These are phyloP conservation scores for Tyria jacobaeae DNA, from an alignment of 2,888 invertebrate species.

Conservation along the genomic window DNA sequence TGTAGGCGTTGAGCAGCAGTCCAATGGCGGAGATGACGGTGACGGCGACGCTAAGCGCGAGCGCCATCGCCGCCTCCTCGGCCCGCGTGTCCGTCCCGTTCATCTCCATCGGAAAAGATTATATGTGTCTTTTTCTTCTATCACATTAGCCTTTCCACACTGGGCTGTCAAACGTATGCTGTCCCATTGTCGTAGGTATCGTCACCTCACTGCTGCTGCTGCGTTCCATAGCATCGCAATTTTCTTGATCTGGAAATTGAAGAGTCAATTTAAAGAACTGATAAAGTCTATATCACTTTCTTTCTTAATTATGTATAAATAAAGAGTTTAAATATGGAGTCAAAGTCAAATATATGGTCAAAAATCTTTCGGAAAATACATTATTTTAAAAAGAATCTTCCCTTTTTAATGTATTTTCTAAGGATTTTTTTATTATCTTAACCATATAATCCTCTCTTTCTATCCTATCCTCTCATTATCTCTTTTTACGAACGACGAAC, in stretches of 20 bases:
- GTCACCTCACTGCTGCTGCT: slow-evolving; percentile 81
- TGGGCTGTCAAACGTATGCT: slow-evolving; percentile 39
- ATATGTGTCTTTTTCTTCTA: slow-evolving; percentile 58
- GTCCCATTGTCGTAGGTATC: slow-evolving; percentile 49
- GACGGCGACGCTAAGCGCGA: slow-evolving; percentile 89
- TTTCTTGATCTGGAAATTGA: slow-evolving; percentile 58
- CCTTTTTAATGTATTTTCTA: too few species aligned
- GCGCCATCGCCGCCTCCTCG: slow-evolving; percentile 87
- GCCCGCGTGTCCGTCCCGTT: slow-evolving; percentile 79
- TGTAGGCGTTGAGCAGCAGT: slow-evolving; percentile 91
- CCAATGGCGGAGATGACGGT: slow-evolving; percentile 90
- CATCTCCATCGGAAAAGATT: slow-evolving; percentile 69
- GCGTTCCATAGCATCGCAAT: slow-evolving; percentile 78
- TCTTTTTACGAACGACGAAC: not conserved
- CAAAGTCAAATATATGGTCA: too few species aligned
- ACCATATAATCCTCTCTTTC: too few species aligned
- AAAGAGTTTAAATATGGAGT: too few species aligned
- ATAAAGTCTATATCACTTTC: not conserved
- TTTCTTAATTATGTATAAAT: not conserved
- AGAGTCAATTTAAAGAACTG: not conserved
- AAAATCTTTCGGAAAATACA: too few species aligned
- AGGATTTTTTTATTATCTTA: too few species aligned
- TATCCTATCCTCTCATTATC: too few species aligned
- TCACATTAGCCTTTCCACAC: slow-evolving; percentile 63
- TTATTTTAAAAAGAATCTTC: too few species aligned